A percentile compares a stretch with the other conserved stretches of the same genome.
These are phyloP conservation scores for Paracentrotus lividus DNA, from an alignment of 53 echinoderm and acorn worm species.

Conservation along the genomic window DNA sequence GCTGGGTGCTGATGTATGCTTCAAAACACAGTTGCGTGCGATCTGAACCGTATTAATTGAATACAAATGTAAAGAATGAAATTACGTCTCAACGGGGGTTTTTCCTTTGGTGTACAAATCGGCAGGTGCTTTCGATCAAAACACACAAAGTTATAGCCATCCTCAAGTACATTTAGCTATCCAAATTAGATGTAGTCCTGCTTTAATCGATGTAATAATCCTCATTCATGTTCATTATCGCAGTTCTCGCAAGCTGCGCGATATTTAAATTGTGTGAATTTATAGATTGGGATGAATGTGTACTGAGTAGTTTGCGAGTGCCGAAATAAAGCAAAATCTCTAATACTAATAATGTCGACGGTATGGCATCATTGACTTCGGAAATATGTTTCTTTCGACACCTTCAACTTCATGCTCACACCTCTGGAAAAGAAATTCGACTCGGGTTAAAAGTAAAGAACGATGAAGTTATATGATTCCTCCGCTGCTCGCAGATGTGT, in stretches of 20 bases:
- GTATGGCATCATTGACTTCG: neutral
- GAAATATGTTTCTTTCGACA: neutral
- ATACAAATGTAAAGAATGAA: neutral
- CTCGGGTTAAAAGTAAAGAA: neutral
- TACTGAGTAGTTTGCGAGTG: neutral
- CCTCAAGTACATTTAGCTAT: neutral
- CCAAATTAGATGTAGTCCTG: neutral
- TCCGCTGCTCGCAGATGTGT: neutral
- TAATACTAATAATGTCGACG: neutral
- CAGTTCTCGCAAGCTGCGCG: neutral
- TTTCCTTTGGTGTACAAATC: neutral
- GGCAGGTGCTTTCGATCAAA: neutral
- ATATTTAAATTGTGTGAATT: constrained; percentile 13
- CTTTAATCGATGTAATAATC: neutral
- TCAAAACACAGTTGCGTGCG: neutral
- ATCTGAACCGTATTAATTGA: neutral
- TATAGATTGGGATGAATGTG: constrained; percentile 20
- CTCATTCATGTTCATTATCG: neutral
- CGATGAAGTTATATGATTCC: neutral
- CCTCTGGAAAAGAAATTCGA: neutral
- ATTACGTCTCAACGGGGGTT: constrained; percentile 16
- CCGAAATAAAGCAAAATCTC: neutral
- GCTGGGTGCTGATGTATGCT: neutral
- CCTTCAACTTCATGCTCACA: neutral
- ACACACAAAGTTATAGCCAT: neutral